Evolutionary conservation across 2,113 vertebrate species (phyloP).

Genomic region (Myrmophylax atrothorax): DNA sequence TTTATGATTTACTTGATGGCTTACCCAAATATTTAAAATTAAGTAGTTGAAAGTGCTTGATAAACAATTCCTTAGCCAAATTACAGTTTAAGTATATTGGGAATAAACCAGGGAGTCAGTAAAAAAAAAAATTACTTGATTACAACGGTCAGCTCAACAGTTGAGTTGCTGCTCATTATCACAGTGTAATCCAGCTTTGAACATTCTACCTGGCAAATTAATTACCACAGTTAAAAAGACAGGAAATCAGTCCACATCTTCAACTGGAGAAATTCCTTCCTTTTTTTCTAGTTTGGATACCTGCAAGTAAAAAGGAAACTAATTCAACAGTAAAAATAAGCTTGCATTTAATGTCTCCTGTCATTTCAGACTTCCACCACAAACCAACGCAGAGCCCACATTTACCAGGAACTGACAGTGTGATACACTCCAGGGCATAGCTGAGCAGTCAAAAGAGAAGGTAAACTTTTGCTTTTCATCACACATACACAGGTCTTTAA

Average conservation of each 20-base stretch:
- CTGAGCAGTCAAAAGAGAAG: not conserved
- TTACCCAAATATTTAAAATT: not conserved
- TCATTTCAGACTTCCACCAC: not conserved
- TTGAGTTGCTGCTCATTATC: not conserved
- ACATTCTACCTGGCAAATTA: not conserved
- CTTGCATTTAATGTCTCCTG: not conserved
- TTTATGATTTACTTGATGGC: not conserved
- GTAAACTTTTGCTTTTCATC: not conserved
- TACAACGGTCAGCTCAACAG: not conserved
- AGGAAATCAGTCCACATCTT: slow-evolving; percentile 38
- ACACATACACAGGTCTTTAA: not conserved
- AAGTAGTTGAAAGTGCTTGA: not conserved
- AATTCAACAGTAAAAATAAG: not conserved
- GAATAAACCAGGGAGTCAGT: not conserved
- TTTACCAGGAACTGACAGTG: not conserved
- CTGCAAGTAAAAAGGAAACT: slow-evolving; percentile 39
- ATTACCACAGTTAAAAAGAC: not conserved
- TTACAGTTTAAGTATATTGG: not conserved
- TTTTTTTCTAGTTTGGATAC: slow-evolving; percentile 59
- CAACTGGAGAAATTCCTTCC: not conserved
- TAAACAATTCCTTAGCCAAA: not conserved
- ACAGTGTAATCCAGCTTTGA: not conserved
- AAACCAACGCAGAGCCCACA: not conserved
- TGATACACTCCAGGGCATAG: not conserved
- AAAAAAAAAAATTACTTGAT: not conserved